Conservation (phyloP, 2,888 invertebrate genomes). For the Dryadula phaetusa region DNA sequence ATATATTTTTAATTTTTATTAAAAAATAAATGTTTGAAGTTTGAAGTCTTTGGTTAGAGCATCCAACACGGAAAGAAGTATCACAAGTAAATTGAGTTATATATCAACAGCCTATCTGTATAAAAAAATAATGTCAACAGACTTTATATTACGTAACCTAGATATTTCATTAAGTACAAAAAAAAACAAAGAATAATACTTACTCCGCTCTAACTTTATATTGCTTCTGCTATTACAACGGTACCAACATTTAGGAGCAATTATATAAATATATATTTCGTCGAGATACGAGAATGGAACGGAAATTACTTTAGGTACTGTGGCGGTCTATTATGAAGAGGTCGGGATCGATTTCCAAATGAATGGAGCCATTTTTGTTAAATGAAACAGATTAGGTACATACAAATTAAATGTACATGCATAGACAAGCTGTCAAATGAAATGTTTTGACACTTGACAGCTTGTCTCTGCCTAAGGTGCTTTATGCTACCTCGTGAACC, state of each 20-base stretch:
- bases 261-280: slow-evolving; percentile 23
- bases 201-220: background rate
- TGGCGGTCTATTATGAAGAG: background rate
- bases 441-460: background rate
- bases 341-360: slow-evolving; percentile 11
- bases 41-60: too few relatives aligned
- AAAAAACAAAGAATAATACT: slow-evolving; percentile 7
- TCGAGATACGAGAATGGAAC: slow-evolving; percentile 26
- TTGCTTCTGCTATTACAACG: slow-evolving; percentile 5
- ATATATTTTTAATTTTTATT: too few relatives aligned
- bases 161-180: slow-evolving; percentile 6
- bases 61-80: too few relatives aligned
- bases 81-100: too few relatives aligned
- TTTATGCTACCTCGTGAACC: background rate
- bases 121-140: background rate
- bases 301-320: slow-evolving; percentile 37
- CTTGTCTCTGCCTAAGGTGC: background rate
- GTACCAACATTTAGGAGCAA: slow-evolving; percentile 21
- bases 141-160: background rate
- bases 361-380: background rate
- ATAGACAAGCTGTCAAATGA: background rate
- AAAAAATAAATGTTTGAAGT: too few relatives aligned
- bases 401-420: background rate
- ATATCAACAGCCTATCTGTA: background rate
- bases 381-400: too few relatives aligned